Evolutionary conservation across 1,140 invertebrate genomes (phyloP).

Genomic region (Chionoecetes opilio): DNA sequence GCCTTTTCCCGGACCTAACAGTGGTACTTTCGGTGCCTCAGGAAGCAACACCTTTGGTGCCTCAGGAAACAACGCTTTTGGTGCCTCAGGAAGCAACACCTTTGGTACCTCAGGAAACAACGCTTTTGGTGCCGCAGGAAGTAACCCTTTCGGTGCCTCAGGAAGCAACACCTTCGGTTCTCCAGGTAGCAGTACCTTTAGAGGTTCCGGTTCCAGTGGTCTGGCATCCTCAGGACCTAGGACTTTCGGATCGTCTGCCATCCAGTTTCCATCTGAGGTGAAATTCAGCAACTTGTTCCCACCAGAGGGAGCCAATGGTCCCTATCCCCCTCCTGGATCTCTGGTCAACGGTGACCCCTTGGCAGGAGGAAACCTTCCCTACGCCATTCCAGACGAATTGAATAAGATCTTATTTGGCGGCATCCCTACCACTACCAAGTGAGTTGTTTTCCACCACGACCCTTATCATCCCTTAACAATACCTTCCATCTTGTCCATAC

Average conservation of each 20-base stretch:
- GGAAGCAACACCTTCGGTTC: neutral
- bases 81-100: neutral
- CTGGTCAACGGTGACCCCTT: neutral
- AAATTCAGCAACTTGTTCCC: conserved; percentile 48
- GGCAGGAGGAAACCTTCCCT: conserved; percentile 46
- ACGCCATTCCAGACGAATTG: neutral
- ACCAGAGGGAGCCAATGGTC: neutral
- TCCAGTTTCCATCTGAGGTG: conserved; percentile 24
- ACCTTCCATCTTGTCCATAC: conserved; percentile 2
- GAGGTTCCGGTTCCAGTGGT: neutral
- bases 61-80: neutral
- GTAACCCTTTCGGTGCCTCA: neutral
- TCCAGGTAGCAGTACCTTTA: neutral
- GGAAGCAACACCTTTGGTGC: neutral
- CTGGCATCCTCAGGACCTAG: neutral
- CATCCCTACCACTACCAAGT: conserved; percentile 50
- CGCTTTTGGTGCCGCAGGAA: neutral
- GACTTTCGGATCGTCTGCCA: conserved; percentile 6
- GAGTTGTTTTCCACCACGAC: conserved; percentile 28
- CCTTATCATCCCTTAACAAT: neutral
- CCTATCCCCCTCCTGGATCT: neutral
- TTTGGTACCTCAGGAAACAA: neutral
- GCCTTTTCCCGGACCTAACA: neutral
- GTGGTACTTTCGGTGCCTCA: neutral
- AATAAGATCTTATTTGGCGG: neutral